These are phyloP conservation scores for Margarornis squamiger DNA, from an alignment of 2,797 vertebrate species.

Conservation along the genomic window DNA sequence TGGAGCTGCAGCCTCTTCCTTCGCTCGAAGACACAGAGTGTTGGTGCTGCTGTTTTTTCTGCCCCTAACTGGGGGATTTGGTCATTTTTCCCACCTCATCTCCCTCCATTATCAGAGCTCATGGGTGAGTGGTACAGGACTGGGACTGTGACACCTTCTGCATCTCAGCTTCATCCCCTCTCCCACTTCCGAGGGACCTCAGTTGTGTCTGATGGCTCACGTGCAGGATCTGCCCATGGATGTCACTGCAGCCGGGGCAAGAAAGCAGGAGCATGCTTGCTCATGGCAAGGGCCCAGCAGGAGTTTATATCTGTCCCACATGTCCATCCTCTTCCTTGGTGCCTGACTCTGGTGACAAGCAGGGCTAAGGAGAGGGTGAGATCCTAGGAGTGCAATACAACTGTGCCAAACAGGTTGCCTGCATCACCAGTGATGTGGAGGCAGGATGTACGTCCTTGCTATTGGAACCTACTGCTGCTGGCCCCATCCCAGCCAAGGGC, in stretches of 20 bases:
- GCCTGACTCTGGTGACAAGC: not conserved
- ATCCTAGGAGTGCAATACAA: not conserved
- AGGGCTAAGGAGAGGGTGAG: not conserved
- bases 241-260: not conserved
- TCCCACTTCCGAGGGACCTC: not conserved
- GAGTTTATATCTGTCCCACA: not conserved
- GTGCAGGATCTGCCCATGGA: rapidly evolving
- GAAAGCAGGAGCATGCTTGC: not conserved
- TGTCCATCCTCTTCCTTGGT: not conserved
- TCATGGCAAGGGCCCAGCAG: not conserved
- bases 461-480: not conserved
- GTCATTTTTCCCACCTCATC: not conserved
- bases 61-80: not conserved
- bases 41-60: not conserved
- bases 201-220: rapidly evolving
- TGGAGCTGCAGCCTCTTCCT: not conserved
- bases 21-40: rapidly evolving
- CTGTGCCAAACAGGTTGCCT: not conserved
- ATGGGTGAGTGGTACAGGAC: rapidly evolving
- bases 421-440: rapidly evolving
- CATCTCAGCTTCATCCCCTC: not conserved
- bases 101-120: not conserved
- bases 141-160: not conserved
- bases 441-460: not conserved
- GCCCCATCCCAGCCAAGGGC: not conserved